These are phyloP conservation scores for rabbit (Oryctolagus cuniculus) DNA, from an alignment of 2,113 vertebrate species.

Conservation along the genomic window mOryCun1.1 NC_091435.1:9204501-9205000, in stretches of 20 bases:
- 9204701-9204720: not conserved
- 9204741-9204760: not conserved
- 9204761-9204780: not conserved
- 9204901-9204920: not conserved
- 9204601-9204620: too few species aligned
- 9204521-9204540: not conserved
- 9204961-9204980: not conserved
- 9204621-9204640: not conserved
- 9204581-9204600: accelerated
- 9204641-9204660: too few species aligned
- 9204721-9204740: not conserved
- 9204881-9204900: not conserved
- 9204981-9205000: not conserved
- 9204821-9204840: not conserved
- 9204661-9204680: not conserved
- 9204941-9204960: not conserved
- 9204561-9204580: not conserved
- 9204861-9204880: too few species aligned
- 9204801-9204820: not conserved
- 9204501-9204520: not conserved
- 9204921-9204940: not conserved
- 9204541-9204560: accelerated
- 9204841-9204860: not conserved
- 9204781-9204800: not conserved
- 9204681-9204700: not conserved